Conservation (phyloP, 2,113 vertebrate genomes). For the Sinocyclocheilus rhinocerous region DNA sequence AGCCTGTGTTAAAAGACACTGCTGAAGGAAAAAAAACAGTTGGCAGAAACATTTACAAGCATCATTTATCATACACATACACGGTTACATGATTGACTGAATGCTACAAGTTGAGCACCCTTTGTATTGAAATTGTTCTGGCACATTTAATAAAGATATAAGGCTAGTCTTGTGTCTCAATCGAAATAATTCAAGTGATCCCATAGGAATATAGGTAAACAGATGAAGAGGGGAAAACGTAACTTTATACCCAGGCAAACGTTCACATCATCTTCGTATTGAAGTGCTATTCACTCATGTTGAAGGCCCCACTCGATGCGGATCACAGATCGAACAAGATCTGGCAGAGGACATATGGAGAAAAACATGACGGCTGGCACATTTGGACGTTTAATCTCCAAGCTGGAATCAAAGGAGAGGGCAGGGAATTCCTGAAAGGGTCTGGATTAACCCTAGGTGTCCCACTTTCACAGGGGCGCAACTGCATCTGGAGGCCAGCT, state of each 20-base stretch:
- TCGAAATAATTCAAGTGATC: neutral
- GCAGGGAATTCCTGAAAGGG: constrained; percentile 17
- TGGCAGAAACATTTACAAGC: neutral
- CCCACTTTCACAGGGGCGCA: constrained; percentile 50
- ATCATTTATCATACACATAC: neutral
- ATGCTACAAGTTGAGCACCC: too few relatives aligned
- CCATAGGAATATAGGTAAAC: neutral
- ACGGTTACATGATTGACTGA: neutral
- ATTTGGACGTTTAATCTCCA: constrained; percentile 61
- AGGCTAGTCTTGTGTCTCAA: neutral
- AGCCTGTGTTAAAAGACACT: neutral
- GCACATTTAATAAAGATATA: neutral
- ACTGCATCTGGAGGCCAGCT: constrained; percentile 77
- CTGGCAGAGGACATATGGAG: constrained; percentile 46
- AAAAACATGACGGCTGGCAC: constrained; percentile 58
- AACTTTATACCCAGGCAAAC: neutral
- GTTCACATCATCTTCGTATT: constrained; percentile 43
- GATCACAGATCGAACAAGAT: constrained; percentile 61
- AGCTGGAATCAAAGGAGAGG: constrained; percentile 60
- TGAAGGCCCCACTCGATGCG: constrained; percentile 60
- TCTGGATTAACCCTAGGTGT: constrained; percentile 60
- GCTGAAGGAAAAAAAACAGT: neutral
- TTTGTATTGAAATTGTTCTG: neutral
- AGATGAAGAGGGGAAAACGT: neutral
- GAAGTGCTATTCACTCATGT: constrained; percentile 47